These are phyloP conservation scores for Spheniscus mendiculus DNA, from an alignment of 2,113 vertebrate species.

Conservation along the genomic window DNA sequence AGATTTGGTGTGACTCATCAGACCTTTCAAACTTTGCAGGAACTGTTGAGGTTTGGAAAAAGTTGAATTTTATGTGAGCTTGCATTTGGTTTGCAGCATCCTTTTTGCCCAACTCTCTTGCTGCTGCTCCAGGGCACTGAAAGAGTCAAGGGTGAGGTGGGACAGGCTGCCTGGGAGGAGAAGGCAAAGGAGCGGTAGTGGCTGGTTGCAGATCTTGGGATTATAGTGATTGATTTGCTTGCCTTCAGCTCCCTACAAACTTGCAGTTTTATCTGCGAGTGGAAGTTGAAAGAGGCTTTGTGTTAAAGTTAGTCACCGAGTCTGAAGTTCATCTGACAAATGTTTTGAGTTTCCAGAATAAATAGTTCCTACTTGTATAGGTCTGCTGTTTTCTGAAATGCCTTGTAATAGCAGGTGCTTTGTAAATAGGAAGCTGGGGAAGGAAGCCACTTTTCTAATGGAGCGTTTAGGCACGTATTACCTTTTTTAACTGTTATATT, in stretches of 20 bases:
- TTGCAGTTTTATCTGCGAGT: background rate
- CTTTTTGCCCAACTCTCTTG: background rate
- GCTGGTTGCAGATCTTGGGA: background rate
- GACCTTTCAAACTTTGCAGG: background rate
- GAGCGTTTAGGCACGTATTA: rapidly evolving
- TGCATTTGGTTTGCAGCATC: background rate
- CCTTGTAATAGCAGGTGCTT: background rate
- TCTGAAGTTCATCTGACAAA: background rate
- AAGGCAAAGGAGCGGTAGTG: rapidly evolving
- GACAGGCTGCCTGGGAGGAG: background rate
- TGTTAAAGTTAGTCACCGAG: background rate
- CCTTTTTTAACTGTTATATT: background rate
- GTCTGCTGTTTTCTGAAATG: background rate
- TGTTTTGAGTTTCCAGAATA: background rate
- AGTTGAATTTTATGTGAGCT: background rate
- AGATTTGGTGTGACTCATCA: rapidly evolving
- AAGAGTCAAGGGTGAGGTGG: rapidly evolving
- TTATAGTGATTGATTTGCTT: rapidly evolving
- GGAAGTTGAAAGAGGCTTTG: background rate
- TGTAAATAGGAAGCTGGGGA: background rate
- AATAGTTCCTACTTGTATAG: background rate
- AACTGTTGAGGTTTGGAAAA: background rate
- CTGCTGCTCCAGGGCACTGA: background rate
- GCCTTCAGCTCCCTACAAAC: background rate
- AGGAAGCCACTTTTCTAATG: background rate